These are phyloP conservation scores for Coregonus ussuriensis DNA, from an alignment of 2,797 vertebrate genomes.

Conservation along the genomic window DNA sequence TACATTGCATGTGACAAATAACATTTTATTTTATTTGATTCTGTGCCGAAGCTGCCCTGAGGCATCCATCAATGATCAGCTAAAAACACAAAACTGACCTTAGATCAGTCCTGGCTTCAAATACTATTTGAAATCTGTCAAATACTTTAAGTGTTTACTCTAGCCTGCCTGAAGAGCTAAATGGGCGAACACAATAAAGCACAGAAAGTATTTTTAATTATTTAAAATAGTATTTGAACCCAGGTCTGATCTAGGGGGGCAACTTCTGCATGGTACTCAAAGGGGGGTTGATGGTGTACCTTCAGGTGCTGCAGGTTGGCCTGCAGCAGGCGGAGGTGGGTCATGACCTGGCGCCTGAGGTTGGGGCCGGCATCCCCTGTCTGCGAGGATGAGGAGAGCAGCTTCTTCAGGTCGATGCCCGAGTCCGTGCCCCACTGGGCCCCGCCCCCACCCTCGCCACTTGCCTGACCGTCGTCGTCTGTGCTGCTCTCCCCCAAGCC, in stretches of 20 bases:
- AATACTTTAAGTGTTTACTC: too few relatives aligned
- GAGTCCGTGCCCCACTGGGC: conserved; percentile 46
- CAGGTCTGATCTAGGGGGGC: neutral
- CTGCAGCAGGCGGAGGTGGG: conserved; percentile 89
- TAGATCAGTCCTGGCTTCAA: too few relatives aligned
- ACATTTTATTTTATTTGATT: too few relatives aligned
- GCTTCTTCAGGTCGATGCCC: conserved; percentile 74
- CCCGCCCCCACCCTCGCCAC: neutral
- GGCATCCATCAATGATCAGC: too few relatives aligned
- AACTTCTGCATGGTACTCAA: neutral
- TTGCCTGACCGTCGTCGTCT: conserved; percentile 79
- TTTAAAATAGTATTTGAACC: neutral
- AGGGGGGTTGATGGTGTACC: conserved; percentile 66
- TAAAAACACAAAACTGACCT: too few relatives aligned
- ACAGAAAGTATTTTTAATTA: too few relatives aligned
- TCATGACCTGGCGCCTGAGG: conserved; percentile 84
- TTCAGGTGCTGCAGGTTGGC: conserved; percentile 91
- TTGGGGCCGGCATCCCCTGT: conserved; percentile 73
- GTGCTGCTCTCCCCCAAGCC: conserved; percentile 86
- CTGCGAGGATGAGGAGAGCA: conserved; percentile 76
- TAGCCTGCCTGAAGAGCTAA: too few relatives aligned
- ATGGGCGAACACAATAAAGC: too few relatives aligned
- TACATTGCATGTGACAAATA: too few relatives aligned
- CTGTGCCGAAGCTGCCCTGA: too few relatives aligned
- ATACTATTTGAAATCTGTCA: too few relatives aligned